Base-by-base conservation (phyloP, 2,888 invertebrate genomes). In the Xestia rhomboidea region DNA sequence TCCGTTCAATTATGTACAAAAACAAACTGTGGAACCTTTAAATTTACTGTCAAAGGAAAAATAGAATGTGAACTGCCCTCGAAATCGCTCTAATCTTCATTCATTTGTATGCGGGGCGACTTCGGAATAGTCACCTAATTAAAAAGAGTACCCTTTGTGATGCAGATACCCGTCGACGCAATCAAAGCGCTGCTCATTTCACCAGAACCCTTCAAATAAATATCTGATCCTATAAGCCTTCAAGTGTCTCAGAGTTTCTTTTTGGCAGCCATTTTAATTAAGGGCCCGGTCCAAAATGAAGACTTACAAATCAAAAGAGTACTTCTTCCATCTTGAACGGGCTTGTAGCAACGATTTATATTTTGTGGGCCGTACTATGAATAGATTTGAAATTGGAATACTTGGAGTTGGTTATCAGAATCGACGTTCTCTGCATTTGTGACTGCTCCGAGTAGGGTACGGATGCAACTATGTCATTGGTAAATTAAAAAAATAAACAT, bases 141-240 rank as follows among this genome's bases (percentile, higher is more conserved):
- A 94, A 95, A 94, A 95, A 94, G 93, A 94, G 92, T 92, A 87
- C 88, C 92, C 95, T 95, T 95, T 95, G 94, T 94, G 84, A 95
- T 95, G 95, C 93, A 94, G 94, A 95, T 95, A 90, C 90, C 62
- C 89, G 87, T 79, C 88, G 88, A 84, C 91, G 92, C 93, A 94
- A 94, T 94, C 94, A 93, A 89, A 91, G 89, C 89, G 83, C 79
- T 76, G 87, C 90, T 89, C 91, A 91, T 91, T 92, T 86, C 85
- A 87, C 79, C 88, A 84, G 87, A 90, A 90, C 91, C 92, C 91
- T 91, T 93, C 89, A 91, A 93, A 93, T 93, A 93, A 92, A 92
- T 93, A 92, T 91, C 91, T 88, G 87, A 87, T 89, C 89, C 81
- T 81, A 76, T 88, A 87, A 88, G 86, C 85, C 83, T 80, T 88